phyloP scores from a whole-genome alignment of 2,888 invertebrate genomes.

The Zygothrica quintamaculata region DNA sequence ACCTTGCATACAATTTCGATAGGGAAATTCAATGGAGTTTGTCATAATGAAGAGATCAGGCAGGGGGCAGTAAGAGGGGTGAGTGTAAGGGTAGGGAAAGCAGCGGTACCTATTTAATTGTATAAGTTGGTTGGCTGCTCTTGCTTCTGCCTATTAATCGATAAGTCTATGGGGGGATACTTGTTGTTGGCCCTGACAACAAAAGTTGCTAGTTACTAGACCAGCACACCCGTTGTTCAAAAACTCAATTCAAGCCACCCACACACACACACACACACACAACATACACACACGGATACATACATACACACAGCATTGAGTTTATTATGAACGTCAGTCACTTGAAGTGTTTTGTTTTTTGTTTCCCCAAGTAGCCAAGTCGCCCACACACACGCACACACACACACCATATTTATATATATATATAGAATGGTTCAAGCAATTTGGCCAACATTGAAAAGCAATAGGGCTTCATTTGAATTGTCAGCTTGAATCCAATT shows the following conservation, averaged over 20 bases:
- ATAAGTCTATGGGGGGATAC: constrained; percentile 19
- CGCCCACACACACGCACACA: constrained; percentile 74
- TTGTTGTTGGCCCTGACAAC: constrained; percentile 57
- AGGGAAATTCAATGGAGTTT: too few species aligned
- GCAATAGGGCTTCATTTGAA: constrained; percentile 79
- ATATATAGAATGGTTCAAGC: constrained; percentile 46
- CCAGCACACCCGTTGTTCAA: constrained; percentile 19
- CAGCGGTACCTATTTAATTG: too few species aligned
- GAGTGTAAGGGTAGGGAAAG: neutral
- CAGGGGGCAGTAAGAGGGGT: neutral
- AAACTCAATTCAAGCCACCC: neutral
- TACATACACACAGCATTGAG: neutral
- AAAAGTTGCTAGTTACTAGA: constrained; percentile 10
- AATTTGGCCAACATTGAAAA: constrained; percentile 69
- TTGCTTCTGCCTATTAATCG: constrained; percentile 32
- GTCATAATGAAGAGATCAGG: too few species aligned
- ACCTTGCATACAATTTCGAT: constrained; percentile 25
- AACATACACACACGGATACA: constrained; percentile 16
- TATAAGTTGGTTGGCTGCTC: constrained; percentile 8
- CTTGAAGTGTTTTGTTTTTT: constrained; percentile 6
- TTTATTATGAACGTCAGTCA: constrained; percentile 8
- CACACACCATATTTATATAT: too few species aligned
- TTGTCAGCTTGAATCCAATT: constrained; percentile 79
- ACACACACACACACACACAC: constrained; percentile 1
- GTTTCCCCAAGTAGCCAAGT: constrained; percentile 10